A percentile compares a stretch with the other conserved stretches of the same genome.
Evolutionary conservation across 1,140 invertebrate genomes (phyloP).

Genomic region (Lepidurus apus): DNA sequence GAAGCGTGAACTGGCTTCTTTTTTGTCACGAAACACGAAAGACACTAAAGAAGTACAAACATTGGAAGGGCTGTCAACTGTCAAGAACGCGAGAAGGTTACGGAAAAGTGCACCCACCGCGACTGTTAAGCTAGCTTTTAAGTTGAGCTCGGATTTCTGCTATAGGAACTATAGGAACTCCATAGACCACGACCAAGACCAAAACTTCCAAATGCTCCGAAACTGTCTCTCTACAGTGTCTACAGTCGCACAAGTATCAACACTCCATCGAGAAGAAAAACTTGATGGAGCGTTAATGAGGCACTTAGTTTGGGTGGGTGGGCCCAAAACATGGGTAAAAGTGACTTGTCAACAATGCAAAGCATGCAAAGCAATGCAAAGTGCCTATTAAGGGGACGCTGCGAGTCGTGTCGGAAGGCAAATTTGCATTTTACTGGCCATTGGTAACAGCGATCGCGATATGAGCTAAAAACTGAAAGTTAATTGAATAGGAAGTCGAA

Average conservation of each 20-base stretch:
- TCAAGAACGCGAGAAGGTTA: neutral
- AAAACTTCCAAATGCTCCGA: neutral
- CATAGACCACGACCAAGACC: neutral
- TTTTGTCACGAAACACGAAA: neutral
- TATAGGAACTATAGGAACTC: neutral
- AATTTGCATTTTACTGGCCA: too few relatives aligned
- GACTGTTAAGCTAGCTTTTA: too few relatives aligned
- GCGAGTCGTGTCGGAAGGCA: neutral
- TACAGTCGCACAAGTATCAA: too few relatives aligned
- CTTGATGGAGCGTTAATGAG: neutral
- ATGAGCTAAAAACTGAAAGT: too few relatives aligned
- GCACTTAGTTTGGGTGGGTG: neutral
- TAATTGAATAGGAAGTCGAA: too few relatives aligned
- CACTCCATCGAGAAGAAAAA: neutral
- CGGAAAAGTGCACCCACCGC: neutral
- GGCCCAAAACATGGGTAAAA: too few relatives aligned
- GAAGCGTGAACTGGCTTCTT: neutral
- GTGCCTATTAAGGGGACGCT: neutral
- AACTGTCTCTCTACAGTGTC: neutral
- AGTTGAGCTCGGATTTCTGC: too few relatives aligned
- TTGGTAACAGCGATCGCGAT: too few relatives aligned
- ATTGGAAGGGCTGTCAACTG: neutral
- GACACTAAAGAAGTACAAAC: too few relatives aligned
- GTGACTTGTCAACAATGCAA: constrained; percentile 16
- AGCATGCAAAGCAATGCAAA: neutral